Conservation (phyloP, 2,113 vertebrate genomes). For the Circaetus gallicus region DNA sequence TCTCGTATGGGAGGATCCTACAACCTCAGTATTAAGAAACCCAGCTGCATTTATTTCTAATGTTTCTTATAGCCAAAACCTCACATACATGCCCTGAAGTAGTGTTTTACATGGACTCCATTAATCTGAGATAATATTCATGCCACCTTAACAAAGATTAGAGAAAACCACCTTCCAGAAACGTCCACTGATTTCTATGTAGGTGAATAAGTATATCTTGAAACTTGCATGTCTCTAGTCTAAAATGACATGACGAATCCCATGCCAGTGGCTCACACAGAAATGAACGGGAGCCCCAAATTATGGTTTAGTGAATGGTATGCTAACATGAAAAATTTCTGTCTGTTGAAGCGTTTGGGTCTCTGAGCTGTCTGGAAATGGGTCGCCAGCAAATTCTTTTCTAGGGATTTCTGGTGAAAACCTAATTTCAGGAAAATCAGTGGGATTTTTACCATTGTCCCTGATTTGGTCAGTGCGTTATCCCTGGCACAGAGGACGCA, state of each 20-base stretch:
- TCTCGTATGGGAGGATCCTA: neutral
- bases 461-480: neutral
- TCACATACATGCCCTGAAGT: neutral
- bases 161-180: neutral
- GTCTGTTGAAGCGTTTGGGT: neutral
- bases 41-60: neutral
- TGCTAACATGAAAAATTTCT: neutral
- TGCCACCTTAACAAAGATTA: neutral
- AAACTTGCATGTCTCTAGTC: neutral
- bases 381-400: neutral
- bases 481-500: neutral
- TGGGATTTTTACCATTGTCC: neutral
- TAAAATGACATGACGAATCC: neutral
- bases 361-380: neutral
- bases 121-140: neutral
- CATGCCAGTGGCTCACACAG: neutral
- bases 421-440: neutral
- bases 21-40: neutral
- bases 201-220: neutral
- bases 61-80: neutral
- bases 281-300: neutral
- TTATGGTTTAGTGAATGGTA: neutral
- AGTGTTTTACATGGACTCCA: neutral
- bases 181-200: fast-evolving
- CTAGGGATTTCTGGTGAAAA: neutral